Evolutionary conservation across 2,888 invertebrate genomes (phyloP).

Genomic region (Cistogaster globosa): DNA sequence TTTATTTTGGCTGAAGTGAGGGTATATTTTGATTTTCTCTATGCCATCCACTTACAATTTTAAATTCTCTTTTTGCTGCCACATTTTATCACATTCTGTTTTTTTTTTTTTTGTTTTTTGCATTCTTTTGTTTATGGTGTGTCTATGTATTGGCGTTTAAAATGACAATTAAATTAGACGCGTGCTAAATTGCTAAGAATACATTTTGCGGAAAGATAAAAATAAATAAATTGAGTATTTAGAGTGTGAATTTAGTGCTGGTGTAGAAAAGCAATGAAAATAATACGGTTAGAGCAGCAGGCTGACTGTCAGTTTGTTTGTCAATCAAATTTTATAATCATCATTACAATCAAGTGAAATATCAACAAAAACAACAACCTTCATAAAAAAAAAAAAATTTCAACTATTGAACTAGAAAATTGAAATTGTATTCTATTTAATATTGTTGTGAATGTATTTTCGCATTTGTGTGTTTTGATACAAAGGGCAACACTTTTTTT

Average conservation of each 20-base stretch:
- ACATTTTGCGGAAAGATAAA: slow-evolving; percentile 68
- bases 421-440: slow-evolving; percentile 22
- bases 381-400: slow-evolving; percentile 49
- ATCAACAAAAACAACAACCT: slow-evolving; percentile 38
- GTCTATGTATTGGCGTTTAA: slow-evolving; percentile 46
- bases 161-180: slow-evolving; percentile 69
- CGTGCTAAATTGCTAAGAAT: slow-evolving; percentile 71
- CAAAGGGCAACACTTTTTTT: neutral
- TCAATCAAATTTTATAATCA: slow-evolving; percentile 20
- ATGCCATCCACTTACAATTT: neutral
- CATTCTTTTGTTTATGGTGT: slow-evolving; percentile 42
- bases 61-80: slow-evolving; percentile 18
- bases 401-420: slow-evolving; percentile 71
- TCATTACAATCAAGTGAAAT: slow-evolving; percentile 38
- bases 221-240: slow-evolving; percentile 52
- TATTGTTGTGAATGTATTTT: neutral
- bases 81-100: slow-evolving; percentile 25
- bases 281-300: slow-evolving; percentile 40
- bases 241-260: slow-evolving; percentile 20
- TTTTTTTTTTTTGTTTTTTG: slow-evolving; percentile 16
- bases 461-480: neutral
- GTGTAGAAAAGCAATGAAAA: slow-evolving; percentile 47
- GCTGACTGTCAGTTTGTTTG: slow-evolving; percentile 27
- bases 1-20: slow-evolving; percentile 1
- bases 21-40: neutral